These are phyloP conservation scores for Colaptes auratus DNA, from an alignment of 2,113 vertebrate species.

Conservation along the genomic window DNA sequence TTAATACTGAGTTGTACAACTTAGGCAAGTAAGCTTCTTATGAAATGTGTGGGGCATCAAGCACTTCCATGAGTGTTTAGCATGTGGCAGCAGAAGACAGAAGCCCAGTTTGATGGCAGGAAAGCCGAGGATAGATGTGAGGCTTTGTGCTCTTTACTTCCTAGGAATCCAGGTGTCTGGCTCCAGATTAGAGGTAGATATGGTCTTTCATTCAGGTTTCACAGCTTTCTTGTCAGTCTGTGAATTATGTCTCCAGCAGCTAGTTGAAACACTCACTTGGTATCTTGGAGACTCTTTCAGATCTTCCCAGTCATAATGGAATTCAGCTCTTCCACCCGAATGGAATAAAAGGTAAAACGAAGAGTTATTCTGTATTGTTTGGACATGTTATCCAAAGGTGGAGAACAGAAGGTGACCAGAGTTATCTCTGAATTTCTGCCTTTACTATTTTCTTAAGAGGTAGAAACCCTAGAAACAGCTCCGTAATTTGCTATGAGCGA, in stretches of 20 bases:
- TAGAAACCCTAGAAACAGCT: background rate
- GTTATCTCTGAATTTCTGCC: background rate
- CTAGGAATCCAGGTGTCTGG: background rate
- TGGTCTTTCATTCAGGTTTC: background rate
- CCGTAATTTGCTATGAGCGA: background rate
- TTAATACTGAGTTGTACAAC: background rate
- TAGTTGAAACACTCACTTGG: background rate
- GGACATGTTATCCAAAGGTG: background rate
- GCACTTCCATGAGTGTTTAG: background rate
- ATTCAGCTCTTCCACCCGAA: background rate
- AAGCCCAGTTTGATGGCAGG: background rate
- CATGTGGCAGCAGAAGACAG: background rate
- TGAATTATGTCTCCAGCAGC: background rate
- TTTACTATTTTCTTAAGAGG: background rate
- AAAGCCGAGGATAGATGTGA: background rate
- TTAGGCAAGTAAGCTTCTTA: conserved; percentile 3
- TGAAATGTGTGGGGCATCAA: background rate
- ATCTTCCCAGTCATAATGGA: background rate
- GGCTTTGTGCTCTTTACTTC: background rate
- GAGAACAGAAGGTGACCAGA: background rate
- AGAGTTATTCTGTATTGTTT: background rate
- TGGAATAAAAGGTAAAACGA: background rate
- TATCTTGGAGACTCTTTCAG: background rate
- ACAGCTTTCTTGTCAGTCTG: background rate
- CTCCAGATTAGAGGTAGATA: background rate